Conservation (phyloP, 2,888 invertebrate genomes). For the Nomada fabriciana region DNA sequence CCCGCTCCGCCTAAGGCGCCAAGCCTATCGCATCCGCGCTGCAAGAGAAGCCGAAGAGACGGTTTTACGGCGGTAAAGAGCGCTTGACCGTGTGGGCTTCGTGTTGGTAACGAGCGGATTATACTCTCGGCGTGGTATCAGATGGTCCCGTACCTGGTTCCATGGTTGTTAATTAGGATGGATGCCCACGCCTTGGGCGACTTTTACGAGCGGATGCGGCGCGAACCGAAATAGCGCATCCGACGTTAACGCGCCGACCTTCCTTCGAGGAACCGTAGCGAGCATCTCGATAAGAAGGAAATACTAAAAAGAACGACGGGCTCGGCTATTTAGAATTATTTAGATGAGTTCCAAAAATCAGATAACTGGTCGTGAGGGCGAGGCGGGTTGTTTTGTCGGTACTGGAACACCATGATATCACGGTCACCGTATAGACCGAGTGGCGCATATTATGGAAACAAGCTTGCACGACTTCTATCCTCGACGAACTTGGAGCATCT, state of each 20-base stretch:
- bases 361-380: conserved; percentile 51
- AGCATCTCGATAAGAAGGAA: conserved; percentile 75
- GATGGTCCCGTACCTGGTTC: conserved; percentile 82
- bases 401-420: conserved; percentile 35
- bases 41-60: conserved; percentile 62
- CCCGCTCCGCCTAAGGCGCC: conserved; percentile 59
- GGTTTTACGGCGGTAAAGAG: conserved; percentile 70
- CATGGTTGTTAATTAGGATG: conserved; percentile 84
- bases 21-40: conserved; percentile 63
- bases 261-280: conserved; percentile 77
- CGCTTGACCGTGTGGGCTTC: conserved; percentile 76
- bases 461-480: conserved; percentile 5
- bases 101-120: conserved; percentile 83
- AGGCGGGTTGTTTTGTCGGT: conserved; percentile 49
- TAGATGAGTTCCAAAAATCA: conserved; percentile 73
- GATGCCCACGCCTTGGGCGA: conserved; percentile 83
- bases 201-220: conserved; percentile 83
- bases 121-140: conserved; percentile 81
- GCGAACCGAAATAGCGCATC: conserved; percentile 81
- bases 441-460: conserved; percentile 7
- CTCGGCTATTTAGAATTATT: conserved; percentile 72
- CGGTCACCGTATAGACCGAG: background rate
- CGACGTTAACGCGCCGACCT: conserved; percentile 76
- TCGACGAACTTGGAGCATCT: too few relatives aligned
- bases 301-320: conserved; percentile 66